Evolutionary conservation across 2,888 invertebrate genomes (phyloP), one percentile per base, ranked within the genome.

Genomic region (Pristionchus arcanus): DNA sequence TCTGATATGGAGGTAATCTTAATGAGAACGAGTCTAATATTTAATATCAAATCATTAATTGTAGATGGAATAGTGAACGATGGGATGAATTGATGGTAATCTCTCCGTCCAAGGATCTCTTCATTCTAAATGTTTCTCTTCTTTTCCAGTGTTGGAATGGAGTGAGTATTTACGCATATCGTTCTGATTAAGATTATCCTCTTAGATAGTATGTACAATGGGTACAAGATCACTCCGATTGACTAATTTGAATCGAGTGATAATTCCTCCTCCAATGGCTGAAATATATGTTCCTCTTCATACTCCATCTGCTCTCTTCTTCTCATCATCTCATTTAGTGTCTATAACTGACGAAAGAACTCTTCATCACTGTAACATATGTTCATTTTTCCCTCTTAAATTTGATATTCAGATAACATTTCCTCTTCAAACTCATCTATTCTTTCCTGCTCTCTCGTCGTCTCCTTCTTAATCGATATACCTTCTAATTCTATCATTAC

Each of bases 181-280:
- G 0, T 21, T 15, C 7, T 83, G 3, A 74, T 74, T 34, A 21
- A 19, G 7, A 19, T 49, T 66, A 37, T 37, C 31, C 21, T 59
- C 37, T 86, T 37, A 87, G 87, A 53, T 87, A 19, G 87, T 71
- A 16, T 21, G 25, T 21, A 53, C 87, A 31, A 59, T 87, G 71
- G 68, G 71, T 2, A 28, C 21, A 19, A 3, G 3, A 4, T 68
- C 49, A 15, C 16, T 87, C 21, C 77, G 89, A 19, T 28, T 77
- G 37, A 81, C 81, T 16, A 63, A 89, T 53, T 19, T 81, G 15
- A 81, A 55, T 59, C 34, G 89, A 34, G 89, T 81, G 25, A 59
- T 89, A 34, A 77, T 89, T n/a, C 89, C 89, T 4, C 89, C 89
- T 59, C 89, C 89, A 13, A 55, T 89, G 81, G 31, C 34, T 42